A percentile compares a stretch with the other conserved stretches of the same genome.
These are phyloP conservation scores for Eidolon dupreanum DNA, from an alignment of 2,797 vertebrate genomes.

Conservation along the genomic window DNA sequence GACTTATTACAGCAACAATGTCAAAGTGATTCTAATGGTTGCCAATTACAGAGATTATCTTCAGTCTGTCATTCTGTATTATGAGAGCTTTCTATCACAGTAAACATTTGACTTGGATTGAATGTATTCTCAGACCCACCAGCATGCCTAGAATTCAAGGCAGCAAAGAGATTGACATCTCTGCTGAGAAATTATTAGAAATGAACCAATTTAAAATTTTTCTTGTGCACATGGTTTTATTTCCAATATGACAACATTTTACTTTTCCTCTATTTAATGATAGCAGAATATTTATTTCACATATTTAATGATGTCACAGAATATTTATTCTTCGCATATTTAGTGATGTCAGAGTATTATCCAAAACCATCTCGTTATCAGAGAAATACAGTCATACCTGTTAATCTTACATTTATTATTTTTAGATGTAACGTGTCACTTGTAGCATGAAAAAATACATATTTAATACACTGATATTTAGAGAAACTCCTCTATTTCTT, in stretches of 20 bases:
- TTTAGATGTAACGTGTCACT: background rate
- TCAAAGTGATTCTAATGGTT: background rate
- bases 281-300: background rate
- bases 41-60: background rate
- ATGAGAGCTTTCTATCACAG: background rate
- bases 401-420: background rate
- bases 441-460: background rate
- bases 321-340: background rate
- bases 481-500: background rate
- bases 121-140: background rate
- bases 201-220: background rate
- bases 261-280: background rate
- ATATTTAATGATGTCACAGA: background rate
- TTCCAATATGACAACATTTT: background rate
- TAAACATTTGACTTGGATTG: background rate
- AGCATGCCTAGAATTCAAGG: background rate
- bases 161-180: background rate
- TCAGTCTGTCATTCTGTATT: background rate
- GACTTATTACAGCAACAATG: background rate
- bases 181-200: background rate
- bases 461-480: background rate
- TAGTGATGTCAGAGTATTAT: background rate
- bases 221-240: background rate
- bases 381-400: background rate
- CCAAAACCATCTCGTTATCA: background rate